These are phyloP conservation scores for Gallinago undulata DNA, from an alignment of 2,113 vertebrate species.

Conservation along the genomic window DNA sequence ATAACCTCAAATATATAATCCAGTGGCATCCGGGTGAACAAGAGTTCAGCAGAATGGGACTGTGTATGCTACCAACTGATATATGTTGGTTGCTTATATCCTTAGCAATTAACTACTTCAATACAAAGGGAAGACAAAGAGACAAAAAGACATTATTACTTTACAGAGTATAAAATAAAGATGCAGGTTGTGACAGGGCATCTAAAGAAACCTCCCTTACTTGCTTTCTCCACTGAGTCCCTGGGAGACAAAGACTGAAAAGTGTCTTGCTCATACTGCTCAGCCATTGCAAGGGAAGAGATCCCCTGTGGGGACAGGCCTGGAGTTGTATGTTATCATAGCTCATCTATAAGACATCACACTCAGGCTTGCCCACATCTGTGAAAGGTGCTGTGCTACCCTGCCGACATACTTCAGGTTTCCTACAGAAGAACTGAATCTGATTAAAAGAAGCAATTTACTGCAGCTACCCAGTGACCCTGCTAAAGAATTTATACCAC, in stretches of 20 bases:
- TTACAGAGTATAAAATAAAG: not conserved
- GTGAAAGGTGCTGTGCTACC: not conserved
- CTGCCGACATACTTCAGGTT: not conserved
- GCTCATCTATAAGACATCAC: too few relatives aligned
- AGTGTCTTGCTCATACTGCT: not conserved
- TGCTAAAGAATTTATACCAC: not conserved
- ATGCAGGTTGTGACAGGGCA: not conserved
- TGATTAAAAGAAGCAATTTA: not conserved
- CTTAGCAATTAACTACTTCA: not conserved
- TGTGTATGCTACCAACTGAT: not conserved
- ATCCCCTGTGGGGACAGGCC: not conserved
- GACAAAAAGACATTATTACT: not conserved
- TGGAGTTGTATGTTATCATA: not conserved
- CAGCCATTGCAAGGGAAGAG: not conserved
- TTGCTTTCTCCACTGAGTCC: not conserved
- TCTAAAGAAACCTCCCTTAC: not conserved
- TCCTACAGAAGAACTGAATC: not conserved
- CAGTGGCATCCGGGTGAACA: not conserved
- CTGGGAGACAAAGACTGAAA: not conserved
- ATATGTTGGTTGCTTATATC: not conserved
- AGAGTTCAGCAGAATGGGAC: not conserved
- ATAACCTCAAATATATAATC: not conserved
- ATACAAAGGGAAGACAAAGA: not conserved
- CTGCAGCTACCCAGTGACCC: not conserved
- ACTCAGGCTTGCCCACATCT: not conserved